Evolutionary conservation across 2,888 invertebrate species (phyloP).

Genomic region (Schizotus pectinicornis): DNA sequence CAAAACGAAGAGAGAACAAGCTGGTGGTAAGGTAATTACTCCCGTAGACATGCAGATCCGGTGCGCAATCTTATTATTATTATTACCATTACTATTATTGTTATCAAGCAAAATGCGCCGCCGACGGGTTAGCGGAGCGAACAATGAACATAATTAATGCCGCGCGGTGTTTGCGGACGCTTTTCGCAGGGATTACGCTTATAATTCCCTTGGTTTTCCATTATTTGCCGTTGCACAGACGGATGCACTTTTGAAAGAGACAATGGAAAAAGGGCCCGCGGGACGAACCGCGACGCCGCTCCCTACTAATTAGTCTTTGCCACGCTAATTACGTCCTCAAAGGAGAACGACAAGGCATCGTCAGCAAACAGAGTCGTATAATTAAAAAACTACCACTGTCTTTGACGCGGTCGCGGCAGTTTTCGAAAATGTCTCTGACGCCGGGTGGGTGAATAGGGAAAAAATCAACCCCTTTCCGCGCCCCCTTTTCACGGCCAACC

Average conservation of each 20-base stretch:
- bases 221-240: slow-evolving; percentile 39
- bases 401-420: slow-evolving; percentile 4
- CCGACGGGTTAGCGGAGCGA: slow-evolving; percentile 2
- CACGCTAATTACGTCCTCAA: slow-evolving; percentile 49
- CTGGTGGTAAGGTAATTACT: slow-evolving; percentile 8
- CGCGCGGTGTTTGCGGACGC: slow-evolving; percentile 27
- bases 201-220: slow-evolving; percentile 39
- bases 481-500: too few species aligned
- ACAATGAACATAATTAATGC: slow-evolving; percentile 28
- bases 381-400: slow-evolving; percentile 42
- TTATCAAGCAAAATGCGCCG: slow-evolving; percentile 1
- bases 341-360: slow-evolving; percentile 43
- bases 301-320: slow-evolving; percentile 48
- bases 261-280: slow-evolving; percentile 38
- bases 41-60: slow-evolving; percentile 9
- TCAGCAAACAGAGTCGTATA: slow-evolving; percentile 43
- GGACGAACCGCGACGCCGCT: slow-evolving; percentile 23
- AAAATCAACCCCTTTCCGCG: too few species aligned
- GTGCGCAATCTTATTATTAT: slow-evolving; percentile 11
- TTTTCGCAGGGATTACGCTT: slow-evolving; percentile 33
- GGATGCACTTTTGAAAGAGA: slow-evolving; percentile 39
- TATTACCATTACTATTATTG: slow-evolving; percentile 1
- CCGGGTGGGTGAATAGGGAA: too few species aligned
- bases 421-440: too few species aligned
- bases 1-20: neutral